Percentiles rank a stretch among this genome's conserved stretches.
These are phyloP conservation scores for Gastracanthus pulcherrimus DNA, from an alignment of 2,888 invertebrate genomes.

Conservation along the genomic window DNA sequence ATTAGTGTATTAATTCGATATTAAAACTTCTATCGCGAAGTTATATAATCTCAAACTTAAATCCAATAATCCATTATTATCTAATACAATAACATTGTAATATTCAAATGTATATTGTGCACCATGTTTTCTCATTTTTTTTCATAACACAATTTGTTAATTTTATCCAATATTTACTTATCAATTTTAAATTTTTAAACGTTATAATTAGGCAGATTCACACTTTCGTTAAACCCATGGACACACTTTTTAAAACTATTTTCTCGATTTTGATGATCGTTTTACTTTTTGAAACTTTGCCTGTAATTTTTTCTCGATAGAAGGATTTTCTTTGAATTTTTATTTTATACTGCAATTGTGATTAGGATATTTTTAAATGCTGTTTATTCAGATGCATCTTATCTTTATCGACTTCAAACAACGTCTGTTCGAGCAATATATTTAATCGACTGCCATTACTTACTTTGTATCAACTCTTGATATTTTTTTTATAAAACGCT, in stretches of 20 bases:
- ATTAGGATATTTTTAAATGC: not conserved
- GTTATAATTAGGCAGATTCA: too few species aligned
- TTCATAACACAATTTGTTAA: too few species aligned
- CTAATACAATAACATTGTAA: not conserved
- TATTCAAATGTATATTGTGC: too few species aligned
- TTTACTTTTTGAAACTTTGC: not conserved
- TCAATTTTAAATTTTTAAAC: not conserved
- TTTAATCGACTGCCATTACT: not conserved
- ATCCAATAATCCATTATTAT: not conserved
- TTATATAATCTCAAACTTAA: too few species aligned
- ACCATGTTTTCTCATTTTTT: too few species aligned
- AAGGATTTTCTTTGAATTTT: not conserved
- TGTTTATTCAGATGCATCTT: constrained; percentile 14
- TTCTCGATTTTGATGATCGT: too few species aligned
- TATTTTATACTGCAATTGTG: not conserved
- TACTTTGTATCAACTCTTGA: not conserved
- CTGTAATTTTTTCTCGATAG: not conserved
- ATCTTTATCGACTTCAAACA: constrained; percentile 14
- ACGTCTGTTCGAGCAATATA: not conserved
- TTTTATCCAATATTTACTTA: too few species aligned
- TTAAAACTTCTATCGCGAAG: too few species aligned
- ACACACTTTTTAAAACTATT: not conserved
- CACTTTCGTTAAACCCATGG: too few species aligned
- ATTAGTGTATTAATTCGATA: too few species aligned
- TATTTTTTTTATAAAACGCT: not conserved